Base-by-base conservation (phyloP, 1,140 invertebrate species). In the Drosophila auraria region DNA sequence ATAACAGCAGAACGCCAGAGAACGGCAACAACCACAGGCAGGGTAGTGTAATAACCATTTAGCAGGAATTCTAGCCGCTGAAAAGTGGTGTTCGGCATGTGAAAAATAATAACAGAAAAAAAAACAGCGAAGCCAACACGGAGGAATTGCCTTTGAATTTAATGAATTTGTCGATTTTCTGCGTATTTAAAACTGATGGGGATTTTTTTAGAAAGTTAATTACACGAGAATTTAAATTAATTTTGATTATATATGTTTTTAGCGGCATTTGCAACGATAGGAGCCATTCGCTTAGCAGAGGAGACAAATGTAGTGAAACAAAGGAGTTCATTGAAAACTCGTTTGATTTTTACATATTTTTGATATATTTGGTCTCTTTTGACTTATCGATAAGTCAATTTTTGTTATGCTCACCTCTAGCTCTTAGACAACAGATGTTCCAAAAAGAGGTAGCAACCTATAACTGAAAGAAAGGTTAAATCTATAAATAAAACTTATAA, bases 11-110 rank as follows among this genome's bases (percentile, higher is more conserved):
- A 57, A 56, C 36, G 5, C 5, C 51, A 53, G 2, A 11, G 2
- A 30, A 30, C 27, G 27, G 6, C 51, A 30, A 25, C 15, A 51
- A 51, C 23, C 15, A 57, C 53, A 8, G 30, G n/a, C 14, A 20
- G 20, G 15, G n/a, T 3, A 20, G 45, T 50, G 27, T 62, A 62
- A 62, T 62, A 62, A 62, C 59, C 59, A 62, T 58, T 58, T 44
- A 58, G 9, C 15, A 7, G 23, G 36, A 58, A 44, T 58, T 58
- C 5, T 25, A 45, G 36, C 36, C 56, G 33, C 56, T 58, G 36
- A 40, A 58, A 58, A 42, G 56, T 58, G 36, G 36, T 45, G 36
- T 9, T 12, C 1, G 23, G 23, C 23, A 58, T 58, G 56, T 38
- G 36, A 57, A 57, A 57, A 56, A 36, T 11, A 36, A n/a, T 11